Evolutionary conservation across 2,888 invertebrate species (phyloP).

Genomic region (Eupithecia insigniata): DNA sequence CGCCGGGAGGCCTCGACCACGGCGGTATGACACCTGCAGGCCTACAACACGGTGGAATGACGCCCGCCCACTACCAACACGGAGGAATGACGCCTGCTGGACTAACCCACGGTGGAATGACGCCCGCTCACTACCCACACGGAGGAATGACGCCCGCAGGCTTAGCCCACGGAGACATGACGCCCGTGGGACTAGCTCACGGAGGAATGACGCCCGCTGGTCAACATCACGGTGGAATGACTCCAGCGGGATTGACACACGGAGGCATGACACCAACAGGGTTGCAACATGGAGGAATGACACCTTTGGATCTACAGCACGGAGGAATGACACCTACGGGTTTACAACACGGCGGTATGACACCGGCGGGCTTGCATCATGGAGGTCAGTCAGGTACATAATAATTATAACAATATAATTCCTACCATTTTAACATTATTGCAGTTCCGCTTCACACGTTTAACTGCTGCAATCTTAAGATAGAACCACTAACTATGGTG

Average conservation of each 20-base stretch:
- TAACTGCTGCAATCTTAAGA: neutral
- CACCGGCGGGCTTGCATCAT: conserved; percentile 66
- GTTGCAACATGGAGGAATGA: conserved; percentile 69
- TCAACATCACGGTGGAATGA: conserved; percentile 69
- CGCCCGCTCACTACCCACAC: conserved; percentile 71
- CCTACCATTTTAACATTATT: no score
- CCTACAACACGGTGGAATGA: conserved; percentile 50
- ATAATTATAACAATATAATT: no score
- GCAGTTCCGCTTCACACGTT: no score
- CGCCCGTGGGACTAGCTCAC: conserved; percentile 63
- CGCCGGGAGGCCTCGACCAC: conserved; percentile 54
- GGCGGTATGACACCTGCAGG: conserved; percentile 63
- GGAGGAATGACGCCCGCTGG: conserved; percentile 63
- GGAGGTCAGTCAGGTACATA: conserved; percentile 53
- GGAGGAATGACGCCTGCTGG: conserved; percentile 74
- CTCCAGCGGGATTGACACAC: conserved; percentile 73
- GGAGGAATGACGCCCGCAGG: conserved; percentile 72
- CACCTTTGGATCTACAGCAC: conserved; percentile 74
- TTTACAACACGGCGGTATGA: conserved; percentile 62
- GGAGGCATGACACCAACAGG: conserved; percentile 74
- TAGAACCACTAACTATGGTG: no score
- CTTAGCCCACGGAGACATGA: conserved; percentile 66
- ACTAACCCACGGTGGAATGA: conserved; percentile 72
- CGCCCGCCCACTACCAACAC: conserved; percentile 68
- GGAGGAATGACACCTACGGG: conserved; percentile 72